phyloP scores from a whole-genome alignment of 2,113 vertebrate genomes.

The Vicugna pacos region DNA sequence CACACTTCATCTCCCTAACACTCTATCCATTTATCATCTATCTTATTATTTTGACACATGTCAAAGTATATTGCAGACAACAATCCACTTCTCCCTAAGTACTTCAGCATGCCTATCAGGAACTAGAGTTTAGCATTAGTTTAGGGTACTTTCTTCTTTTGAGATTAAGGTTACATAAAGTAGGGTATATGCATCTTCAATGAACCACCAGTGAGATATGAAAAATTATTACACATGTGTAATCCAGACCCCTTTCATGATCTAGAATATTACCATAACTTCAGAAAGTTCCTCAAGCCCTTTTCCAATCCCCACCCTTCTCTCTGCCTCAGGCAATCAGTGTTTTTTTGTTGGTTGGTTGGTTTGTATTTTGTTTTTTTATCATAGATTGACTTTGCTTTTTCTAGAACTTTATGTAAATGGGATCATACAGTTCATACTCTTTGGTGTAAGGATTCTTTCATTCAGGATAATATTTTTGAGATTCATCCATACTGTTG shows the following conservation, averaged over 20 bases:
- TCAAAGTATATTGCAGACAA: neutral
- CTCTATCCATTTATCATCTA: neutral
- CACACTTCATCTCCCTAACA: neutral
- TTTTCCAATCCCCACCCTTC: neutral
- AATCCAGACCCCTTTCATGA: neutral
- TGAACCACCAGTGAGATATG: neutral
- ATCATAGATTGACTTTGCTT: neutral
- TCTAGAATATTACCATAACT: neutral
- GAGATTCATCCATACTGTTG: neutral
- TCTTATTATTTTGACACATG: neutral
- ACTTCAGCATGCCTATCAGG: neutral
- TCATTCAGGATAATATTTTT: neutral
- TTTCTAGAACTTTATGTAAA: constrained; percentile 10
- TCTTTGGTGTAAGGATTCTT: neutral
- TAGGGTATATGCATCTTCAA: neutral
- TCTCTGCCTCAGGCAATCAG: neutral
- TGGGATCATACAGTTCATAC: neutral
- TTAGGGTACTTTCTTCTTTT: neutral
- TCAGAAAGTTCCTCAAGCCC: neutral
- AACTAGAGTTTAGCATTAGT: neutral
- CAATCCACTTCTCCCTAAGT: neutral
- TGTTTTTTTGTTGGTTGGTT: neutral
- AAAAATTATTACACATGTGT: neutral
- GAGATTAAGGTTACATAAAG: constrained; percentile 27
- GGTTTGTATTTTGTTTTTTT: neutral